Conservation (phyloP, 2,888 invertebrate genomes). For the Eupsilia transversa region DNA sequence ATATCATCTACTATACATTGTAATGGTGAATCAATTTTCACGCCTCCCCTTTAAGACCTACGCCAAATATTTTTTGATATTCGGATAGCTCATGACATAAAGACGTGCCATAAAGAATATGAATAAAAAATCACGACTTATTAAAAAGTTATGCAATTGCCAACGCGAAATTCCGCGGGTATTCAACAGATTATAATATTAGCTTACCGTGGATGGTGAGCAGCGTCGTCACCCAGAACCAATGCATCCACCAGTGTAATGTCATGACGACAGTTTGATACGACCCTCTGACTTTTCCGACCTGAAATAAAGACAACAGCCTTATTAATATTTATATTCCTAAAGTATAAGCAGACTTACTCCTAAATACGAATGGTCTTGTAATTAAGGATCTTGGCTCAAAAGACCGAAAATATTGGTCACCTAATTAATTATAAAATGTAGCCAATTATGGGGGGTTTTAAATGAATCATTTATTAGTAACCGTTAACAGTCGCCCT, state of each 20-base stretch:
- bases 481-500: background rate
- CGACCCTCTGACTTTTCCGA: slow-evolving; percentile 64
- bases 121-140: too few relatives aligned
- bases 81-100: too few relatives aligned
- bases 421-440: background rate
- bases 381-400: background rate
- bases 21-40: too few relatives aligned
- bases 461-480: background rate
- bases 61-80: too few relatives aligned
- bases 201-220: slow-evolving; percentile 82
- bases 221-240: slow-evolving; percentile 95
- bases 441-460: background rate
- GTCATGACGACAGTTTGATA: slow-evolving; percentile 92
- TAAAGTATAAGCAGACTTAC: background rate
- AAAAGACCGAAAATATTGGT: background rate
- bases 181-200: background rate
- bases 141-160: too few relatives aligned
- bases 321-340: background rate
- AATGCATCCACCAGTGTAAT: slow-evolving; percentile 96
- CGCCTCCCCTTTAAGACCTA: too few relatives aligned
- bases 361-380: background rate
- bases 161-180: too few relatives aligned
- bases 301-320: slow-evolving; percentile 68
- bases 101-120: too few relatives aligned
- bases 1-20: too few relatives aligned